A percentile compares a stretch with the other conserved stretches of the same genome.
Evolutionary conservation across 1,140 invertebrate species (phyloP).

Genomic region (Pogonomyrmex californicus): DNA sequence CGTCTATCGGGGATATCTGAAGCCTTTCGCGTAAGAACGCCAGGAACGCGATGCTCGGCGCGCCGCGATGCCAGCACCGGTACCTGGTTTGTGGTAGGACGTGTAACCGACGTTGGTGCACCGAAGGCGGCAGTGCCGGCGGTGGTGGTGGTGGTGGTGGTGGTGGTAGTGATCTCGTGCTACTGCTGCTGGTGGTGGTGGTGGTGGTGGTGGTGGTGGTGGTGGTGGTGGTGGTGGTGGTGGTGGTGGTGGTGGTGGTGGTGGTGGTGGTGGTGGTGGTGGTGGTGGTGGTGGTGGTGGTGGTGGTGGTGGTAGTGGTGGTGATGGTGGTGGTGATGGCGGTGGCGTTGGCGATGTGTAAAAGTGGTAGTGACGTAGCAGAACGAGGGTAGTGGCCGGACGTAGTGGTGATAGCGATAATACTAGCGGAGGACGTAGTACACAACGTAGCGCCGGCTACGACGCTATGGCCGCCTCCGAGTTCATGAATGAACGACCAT

Average conservation of each 20-base stretch:
- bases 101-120: conserved; percentile 68
- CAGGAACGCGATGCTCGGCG: conserved; percentile 67
- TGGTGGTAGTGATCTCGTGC: too few relatives aligned
- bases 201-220: too few relatives aligned
- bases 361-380: conserved; percentile 52
- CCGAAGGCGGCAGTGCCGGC: background rate
- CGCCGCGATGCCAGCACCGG: conserved; percentile 46
- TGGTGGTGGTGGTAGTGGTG: conserved; percentile 64
- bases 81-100: conserved; percentile 72
- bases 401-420: conserved; percentile 42
- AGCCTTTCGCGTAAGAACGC: conserved; percentile 73
- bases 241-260: background rate
- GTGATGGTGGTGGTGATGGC: conserved; percentile 35
- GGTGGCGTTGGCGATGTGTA: conserved; percentile 35
- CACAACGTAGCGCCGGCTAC: conserved; percentile 55
- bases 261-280: conserved; percentile 1
- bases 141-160: conserved; percentile 6
- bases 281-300: conserved; percentile 37
- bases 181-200: too few relatives aligned
- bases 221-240: too few relatives aligned
- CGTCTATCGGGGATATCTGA: conserved; percentile 48
- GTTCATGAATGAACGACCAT: conserved; percentile 84
- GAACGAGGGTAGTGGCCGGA: conserved; percentile 12
- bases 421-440: conserved; percentile 64
- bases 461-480: conserved; percentile 72